These are phyloP conservation scores for Habrosyne pyritoides DNA, from an alignment of 2,888 invertebrate genomes.

Conservation along the genomic window DNA sequence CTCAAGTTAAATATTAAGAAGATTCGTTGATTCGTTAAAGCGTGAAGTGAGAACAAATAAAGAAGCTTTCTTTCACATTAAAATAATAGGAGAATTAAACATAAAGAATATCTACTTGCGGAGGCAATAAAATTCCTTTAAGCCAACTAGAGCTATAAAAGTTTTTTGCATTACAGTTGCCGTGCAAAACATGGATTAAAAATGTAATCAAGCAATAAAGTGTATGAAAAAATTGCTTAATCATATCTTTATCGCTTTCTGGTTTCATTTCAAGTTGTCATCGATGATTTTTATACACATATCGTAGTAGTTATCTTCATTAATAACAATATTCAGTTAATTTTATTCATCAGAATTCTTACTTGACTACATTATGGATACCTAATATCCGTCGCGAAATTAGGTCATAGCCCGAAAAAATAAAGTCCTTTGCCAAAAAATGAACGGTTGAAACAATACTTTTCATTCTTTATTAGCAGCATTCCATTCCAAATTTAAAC, in stretches of 20 bases:
- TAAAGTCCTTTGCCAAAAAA: neutral
- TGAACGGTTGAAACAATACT: neutral
- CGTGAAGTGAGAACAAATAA: too few species aligned
- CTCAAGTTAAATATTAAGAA: too few species aligned
- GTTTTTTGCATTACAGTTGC: constrained; percentile 28
- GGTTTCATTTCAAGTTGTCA: constrained; percentile 27
- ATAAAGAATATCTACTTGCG: neutral
- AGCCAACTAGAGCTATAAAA: neutral
- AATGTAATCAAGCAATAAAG: constrained; percentile 65
- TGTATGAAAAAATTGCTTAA: constrained; percentile 54
- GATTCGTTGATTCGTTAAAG: too few species aligned
- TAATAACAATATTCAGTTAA: neutral
- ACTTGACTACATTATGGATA: neutral
- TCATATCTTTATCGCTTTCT: constrained; percentile 30
- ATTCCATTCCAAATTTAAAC: constrained; percentile 38
- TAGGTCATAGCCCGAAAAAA: neutral
- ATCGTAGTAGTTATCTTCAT: neutral
- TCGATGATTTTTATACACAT: constrained; percentile 29
- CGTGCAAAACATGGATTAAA: constrained; percentile 48
- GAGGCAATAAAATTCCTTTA: neutral
- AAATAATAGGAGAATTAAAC: neutral
- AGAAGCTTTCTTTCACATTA: too few species aligned
- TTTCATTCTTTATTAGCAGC: constrained; percentile 30
- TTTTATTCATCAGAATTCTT: neutral
- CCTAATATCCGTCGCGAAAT: neutral